Base-by-base conservation (phyloP, 2,113 vertebrate genomes). In the Atherinomorus stipes region DNA sequence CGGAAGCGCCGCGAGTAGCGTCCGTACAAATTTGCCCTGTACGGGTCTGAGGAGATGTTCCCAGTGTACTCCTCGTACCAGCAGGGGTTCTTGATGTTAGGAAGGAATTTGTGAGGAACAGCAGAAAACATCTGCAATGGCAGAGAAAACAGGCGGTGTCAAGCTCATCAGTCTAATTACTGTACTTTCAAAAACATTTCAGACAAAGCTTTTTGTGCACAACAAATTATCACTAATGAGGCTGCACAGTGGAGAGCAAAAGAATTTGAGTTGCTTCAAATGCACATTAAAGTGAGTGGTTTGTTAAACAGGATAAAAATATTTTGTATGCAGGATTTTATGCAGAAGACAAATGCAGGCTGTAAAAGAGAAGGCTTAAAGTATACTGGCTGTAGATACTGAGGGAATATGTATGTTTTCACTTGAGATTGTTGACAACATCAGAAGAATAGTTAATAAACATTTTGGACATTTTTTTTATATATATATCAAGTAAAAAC, bases 41-140 rank as follows among this genome's bases (percentile, higher is more conserved):
- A 99, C 4, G 97, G 96, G 72, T 99, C 95, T 0, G 87, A 90
- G 67, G 93, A 95, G 31, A 92, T 89, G 71, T 95, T 95, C 5
- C 95, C 96, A 2, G 83, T 71, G 87, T 95, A 97, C 71, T 95
- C 95, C 73, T 96, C 95, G 3, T 98, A 97, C 98, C 98, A 99
- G 75, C 98, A 99, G 16, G 97, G 97, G 74, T 96, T 99, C 91
- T 96, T 97, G 81, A 96, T 92, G 19, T 91, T 92, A 18, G 94
- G 90, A 47, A 97, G 94, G 87, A 99, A 98, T 70, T 95, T 93
- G 4, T 23, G 90, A 83, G 97, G 96, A 86, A 98, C 95, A 25
- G 95, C 94, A 2, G 97, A 96, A 87, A 99, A 99, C 93, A 98
- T 95, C 97, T 99, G 95, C 66, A 85, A 85, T 25, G 71, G 19